A percentile compares a stretch with the other conserved stretches of the same genome.
Conservation (phyloP, 2,797 vertebrate species). For the Buphagus erythrorhynchus region DNA sequence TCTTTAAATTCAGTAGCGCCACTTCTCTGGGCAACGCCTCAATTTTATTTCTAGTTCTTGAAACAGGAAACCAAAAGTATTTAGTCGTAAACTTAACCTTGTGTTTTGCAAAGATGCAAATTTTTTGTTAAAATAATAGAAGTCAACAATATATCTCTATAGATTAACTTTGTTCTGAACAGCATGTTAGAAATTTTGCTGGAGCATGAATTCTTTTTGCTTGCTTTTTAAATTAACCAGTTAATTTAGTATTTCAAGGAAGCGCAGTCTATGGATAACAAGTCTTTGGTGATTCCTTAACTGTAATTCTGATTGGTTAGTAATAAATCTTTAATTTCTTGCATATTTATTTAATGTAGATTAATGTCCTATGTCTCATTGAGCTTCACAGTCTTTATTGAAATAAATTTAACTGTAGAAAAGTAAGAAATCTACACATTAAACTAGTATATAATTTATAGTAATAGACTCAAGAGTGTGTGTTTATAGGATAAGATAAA, state of each 20-base stretch:
- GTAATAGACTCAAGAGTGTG: not conserved
- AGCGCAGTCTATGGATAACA: not conserved
- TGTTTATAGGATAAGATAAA: not conserved
- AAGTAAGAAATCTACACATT: not conserved
- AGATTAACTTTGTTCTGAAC: not conserved
- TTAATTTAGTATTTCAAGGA: not conserved
- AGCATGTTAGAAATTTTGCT: not conserved
- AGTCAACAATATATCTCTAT: not conserved
- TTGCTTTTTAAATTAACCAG: not conserved
- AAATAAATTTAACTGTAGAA: not conserved
- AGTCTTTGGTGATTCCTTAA: not conserved
- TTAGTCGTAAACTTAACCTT: not conserved
- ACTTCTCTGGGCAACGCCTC: not conserved
- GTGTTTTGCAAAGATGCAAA: not conserved
- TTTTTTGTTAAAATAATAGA: not conserved
- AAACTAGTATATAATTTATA: not conserved
- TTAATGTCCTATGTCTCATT: conserved; percentile 5
- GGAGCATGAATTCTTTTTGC: not conserved
- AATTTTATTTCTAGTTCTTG: not conserved
- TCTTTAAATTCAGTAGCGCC: not conserved
- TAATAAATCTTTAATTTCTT: conserved; percentile 36
- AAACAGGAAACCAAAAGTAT: not conserved
- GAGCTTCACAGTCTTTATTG: not conserved
- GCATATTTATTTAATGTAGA: conserved; percentile 45
- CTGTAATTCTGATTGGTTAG: not conserved